Evolutionary conservation across 2,113 vertebrate species (phyloP), one percentile per base, ranked within the genome.

Genomic region (Elaphurus davidianus): DNA sequence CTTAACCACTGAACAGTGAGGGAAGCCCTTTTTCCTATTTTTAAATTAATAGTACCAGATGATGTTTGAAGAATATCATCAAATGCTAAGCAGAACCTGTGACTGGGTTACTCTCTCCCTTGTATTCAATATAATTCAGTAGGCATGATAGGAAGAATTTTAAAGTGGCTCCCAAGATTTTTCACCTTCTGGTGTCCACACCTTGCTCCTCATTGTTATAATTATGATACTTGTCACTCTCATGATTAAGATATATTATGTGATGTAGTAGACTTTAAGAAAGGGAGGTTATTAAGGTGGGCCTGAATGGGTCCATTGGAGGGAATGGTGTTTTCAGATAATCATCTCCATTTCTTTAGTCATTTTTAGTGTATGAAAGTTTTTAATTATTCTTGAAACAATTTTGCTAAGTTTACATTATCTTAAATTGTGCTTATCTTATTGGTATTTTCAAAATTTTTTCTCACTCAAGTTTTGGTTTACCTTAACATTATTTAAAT

Each of bases 341-440:
- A 86, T 59, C 13, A 25, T 67, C 16, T 67, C 45, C 17, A 57
- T 67, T 67, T 59, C 10, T 81, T 82, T 27, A n/a, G 25, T 52
- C 40, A 90, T 14, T 60, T 62, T 67, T 54, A 87, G 9, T 84
- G 11, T 60, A n/a, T 30, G 45, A 23, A 87, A 55, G 4, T 90
- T 78, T 91, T 55, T 25, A 21, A 62, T 92, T 78, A 83, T 67
- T 43, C 47, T 79, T 62, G 43, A 91, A 90, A 54, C 12, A 81
- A 55, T 17, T 67, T 91, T 71, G 45, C 25, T 67, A 54, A 36
- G 17, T 67, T 54, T 84, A 60, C 13, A 55, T 47, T 57, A 57
- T 91, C 57, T 9, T 78, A 71, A 74, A 15, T 33, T 54, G 60
- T 55, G 27, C 0, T 78, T 15, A 84, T 50, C 64, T 91, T 59